Evolutionary conservation across 2,113 vertebrate genomes (phyloP).

Genomic region (Gadus chalcogrammus): DNA sequence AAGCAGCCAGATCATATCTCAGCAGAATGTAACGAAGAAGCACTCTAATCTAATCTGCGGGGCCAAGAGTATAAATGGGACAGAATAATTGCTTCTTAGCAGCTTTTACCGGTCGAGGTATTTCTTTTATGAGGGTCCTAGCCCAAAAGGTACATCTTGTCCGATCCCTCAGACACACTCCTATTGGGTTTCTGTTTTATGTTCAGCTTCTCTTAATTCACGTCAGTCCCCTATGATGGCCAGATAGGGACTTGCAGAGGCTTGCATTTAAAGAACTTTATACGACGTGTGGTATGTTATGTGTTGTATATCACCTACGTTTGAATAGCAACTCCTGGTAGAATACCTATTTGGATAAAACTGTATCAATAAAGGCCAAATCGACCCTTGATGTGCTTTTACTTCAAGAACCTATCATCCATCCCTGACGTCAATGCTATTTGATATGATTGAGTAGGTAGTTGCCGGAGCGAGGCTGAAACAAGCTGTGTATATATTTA

Average conservation of each 20-base stretch:
- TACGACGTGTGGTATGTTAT: neutral
- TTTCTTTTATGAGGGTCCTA: constrained; percentile 17
- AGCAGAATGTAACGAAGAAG: constrained; percentile 35
- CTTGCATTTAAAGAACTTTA: neutral
- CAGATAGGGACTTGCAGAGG: constrained; percentile 11
- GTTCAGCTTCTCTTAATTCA: constrained; percentile 21
- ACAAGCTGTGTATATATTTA: too few relatives aligned
- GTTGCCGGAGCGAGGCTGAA: too few relatives aligned
- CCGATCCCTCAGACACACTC: constrained; percentile 18
- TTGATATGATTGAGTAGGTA: too few relatives aligned
- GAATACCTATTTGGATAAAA: too few relatives aligned
- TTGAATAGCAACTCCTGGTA: neutral
- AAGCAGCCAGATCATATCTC: constrained; percentile 35
- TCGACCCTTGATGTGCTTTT: too few relatives aligned
- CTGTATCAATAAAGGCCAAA: too few relatives aligned
- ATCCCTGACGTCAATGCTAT: too few relatives aligned
- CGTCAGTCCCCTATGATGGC: constrained; percentile 17
- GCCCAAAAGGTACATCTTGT: constrained; percentile 11
- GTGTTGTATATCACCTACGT: neutral
- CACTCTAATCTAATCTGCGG: constrained; percentile 44
- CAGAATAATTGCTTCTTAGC: neutral
- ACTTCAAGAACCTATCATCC: too few relatives aligned
- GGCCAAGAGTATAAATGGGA: constrained; percentile 42
- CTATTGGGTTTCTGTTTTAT: constrained; percentile 26
- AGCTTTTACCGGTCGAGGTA: constrained; percentile 12